Base-by-base conservation (phyloP, 2,888 invertebrate genomes). In the Chorisops tibialis region DNA sequence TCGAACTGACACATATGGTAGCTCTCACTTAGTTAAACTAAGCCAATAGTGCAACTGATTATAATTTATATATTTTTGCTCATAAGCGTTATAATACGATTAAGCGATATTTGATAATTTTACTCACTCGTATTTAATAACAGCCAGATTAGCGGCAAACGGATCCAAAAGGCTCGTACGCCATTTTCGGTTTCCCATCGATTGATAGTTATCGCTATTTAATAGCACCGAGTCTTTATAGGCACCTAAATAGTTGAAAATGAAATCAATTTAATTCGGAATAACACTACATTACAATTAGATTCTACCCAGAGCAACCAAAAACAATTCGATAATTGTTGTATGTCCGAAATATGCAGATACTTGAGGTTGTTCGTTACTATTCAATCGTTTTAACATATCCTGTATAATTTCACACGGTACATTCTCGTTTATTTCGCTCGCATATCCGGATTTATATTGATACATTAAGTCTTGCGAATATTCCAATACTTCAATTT, bases 371-470 rank as follows among this genome's bases (percentile, higher is more conserved):
- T 83, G 80, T 22, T 68, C 77, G 66, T 73, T 67, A 49, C 82
- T 74, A 79, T 86, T 79, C 79, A 93, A 85, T 72, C 86, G 84
- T 11, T 80, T 77, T 70, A 88, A 81, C 82, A 92, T 83, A 68
- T 93, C 89, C 72, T 87, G 85, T 12, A 91, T 76, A 1, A 85
- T 81, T 1, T 85, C 82, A 74, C 93, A 93, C 9, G 89, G 90
- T 6, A 91, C 75, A 67, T 84, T 83, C 45, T 80, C 77, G 69
- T 87, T 89, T 48, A 85, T 74, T 9, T 82, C 78, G 18, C 84
- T 81, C 0, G 91, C 92, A 71, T 89, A 89, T 12, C 92, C 91
- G 43, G 84, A 81, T 63, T 83, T 83, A 74, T 89, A 89, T 74
- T 86, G 92, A 56, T 87, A 85, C 66, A 85, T 82, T 49, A 93